phyloP scores from a whole-genome alignment of 2,113 vertebrate species.

The Podarcis raffonei region DNA sequence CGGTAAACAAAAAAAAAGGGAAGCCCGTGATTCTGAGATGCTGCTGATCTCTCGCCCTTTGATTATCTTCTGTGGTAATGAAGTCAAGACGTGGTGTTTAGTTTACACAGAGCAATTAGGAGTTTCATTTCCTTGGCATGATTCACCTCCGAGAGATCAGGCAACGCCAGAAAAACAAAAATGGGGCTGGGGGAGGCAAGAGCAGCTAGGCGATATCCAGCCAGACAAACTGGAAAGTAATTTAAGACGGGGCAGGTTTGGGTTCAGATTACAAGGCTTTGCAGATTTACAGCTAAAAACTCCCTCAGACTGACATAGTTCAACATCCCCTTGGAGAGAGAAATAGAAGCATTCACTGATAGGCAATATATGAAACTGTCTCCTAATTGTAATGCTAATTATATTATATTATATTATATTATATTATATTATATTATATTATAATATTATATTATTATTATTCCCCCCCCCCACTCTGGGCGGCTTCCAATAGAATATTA shows the following conservation, averaged over 20 bases:
- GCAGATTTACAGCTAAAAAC: not conserved
- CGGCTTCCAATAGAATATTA: too few species aligned
- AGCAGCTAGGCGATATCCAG: conserved; percentile 33
- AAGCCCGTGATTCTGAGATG: conserved; percentile 54
- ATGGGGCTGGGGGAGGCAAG: conserved; percentile 47
- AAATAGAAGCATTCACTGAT: too few species aligned
- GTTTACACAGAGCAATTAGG: conserved; percentile 65
- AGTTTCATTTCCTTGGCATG: conserved; percentile 67
- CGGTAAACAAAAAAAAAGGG: conserved; percentile 51
- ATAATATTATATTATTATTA: too few species aligned
- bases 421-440: too few species aligned
- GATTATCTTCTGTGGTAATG: conserved; percentile 61
- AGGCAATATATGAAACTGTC: too few species aligned
- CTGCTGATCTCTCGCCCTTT: conserved; percentile 57
- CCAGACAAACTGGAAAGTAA: not conserved
- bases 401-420: too few species aligned
- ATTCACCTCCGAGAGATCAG: conserved; percentile 62
- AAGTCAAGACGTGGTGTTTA: conserved; percentile 69
- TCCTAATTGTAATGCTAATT: too few species aligned
- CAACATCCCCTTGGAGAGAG: not conserved
- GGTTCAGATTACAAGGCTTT: not conserved
- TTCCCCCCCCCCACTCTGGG: too few species aligned
- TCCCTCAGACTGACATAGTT: not conserved
- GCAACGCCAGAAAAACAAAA: conserved; percentile 43
- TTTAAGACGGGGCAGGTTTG: not conserved